These are phyloP conservation scores for Aldrovandia affinis DNA, from an alignment of 2,797 vertebrate species.

Conservation along the genomic window DNA sequence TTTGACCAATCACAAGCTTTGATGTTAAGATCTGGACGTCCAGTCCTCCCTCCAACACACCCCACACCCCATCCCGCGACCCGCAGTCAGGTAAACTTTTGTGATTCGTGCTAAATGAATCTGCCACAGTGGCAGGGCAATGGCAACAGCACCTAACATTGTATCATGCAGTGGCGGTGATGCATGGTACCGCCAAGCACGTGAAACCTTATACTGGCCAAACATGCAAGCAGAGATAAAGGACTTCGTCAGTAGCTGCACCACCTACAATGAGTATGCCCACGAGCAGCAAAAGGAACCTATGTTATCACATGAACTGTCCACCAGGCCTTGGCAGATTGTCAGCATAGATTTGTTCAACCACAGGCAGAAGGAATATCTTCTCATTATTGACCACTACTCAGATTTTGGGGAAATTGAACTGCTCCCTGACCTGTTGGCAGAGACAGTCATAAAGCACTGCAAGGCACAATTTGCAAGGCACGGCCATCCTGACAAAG, in stretches of 20 bases:
- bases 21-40: too few species aligned
- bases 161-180: too few species aligned
- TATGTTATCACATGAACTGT: slow-evolving; percentile 14
- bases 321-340: slow-evolving; percentile 10
- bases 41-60: too few species aligned
- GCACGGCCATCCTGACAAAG: too few species aligned
- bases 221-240: slow-evolving; percentile 21
- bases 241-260: slow-evolving; percentile 4
- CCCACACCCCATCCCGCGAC: too few species aligned
- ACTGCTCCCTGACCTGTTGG: neutral
- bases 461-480: too few species aligned
- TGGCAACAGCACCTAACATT: too few species aligned
- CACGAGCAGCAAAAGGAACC: slow-evolving; percentile 13
- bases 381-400: neutral
- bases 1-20: too few species aligned
- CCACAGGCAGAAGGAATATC: neutral
- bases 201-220: slow-evolving; percentile 6
- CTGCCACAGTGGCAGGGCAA: too few species aligned
- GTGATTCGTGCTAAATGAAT: too few species aligned
- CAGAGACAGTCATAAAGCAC: too few species aligned
- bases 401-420: slow-evolving; percentile 12
- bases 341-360: slow-evolving; percentile 8
- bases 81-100: too few species aligned
- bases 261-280: slow-evolving; percentile 13
- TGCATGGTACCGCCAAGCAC: slow-evolving; percentile 4